Evolutionary conservation across 2,888 invertebrate species (phyloP).

Genomic region (Dasysyrphus tricinctus): DNA sequence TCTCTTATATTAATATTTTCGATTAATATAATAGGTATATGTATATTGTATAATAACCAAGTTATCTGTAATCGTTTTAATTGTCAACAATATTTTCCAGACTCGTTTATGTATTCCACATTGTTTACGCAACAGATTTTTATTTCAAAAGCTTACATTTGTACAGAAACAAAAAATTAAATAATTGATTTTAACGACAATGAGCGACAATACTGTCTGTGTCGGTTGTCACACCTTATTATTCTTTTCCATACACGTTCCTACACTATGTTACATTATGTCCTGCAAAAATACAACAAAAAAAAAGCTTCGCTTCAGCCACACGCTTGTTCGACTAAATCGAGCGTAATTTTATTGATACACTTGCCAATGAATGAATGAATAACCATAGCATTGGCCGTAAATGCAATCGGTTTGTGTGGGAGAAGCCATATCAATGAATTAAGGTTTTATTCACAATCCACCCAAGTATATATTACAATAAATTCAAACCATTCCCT

Average conservation of each 20-base stretch:
- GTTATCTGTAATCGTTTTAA: conserved; percentile 52
- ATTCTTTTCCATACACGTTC: neutral
- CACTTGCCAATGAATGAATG: conserved; percentile 32
- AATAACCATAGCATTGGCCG: conserved; percentile 7
- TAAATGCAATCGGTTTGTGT: conserved; percentile 45
- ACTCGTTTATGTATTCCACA: conserved; percentile 28
- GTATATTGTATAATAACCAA: conserved; percentile 11
- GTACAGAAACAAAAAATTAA: neutral
- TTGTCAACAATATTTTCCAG: conserved; percentile 54
- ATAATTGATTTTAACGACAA: conserved; percentile 57
- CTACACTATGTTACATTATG: neutral
- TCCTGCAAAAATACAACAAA: neutral
- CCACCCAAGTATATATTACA: conserved; percentile 14
- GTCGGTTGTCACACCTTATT: conserved; percentile 8
- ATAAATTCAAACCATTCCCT: neutral
- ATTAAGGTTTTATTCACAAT: conserved; percentile 59
- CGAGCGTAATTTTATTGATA: conserved; percentile 70
- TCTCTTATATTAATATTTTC: conserved; percentile 10
- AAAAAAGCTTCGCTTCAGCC: conserved; percentile 22
- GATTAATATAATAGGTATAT: neutral
- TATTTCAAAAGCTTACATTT: conserved; percentile 13
- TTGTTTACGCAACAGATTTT: conserved; percentile 63
- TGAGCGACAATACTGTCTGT: conserved; percentile 10
- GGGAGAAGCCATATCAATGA: conserved; percentile 51
- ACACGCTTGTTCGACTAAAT: conserved; percentile 71